phyloP scores from a whole-genome alignment of 1,140 invertebrate species.

The Leguminivora glycinivorella region DNA sequence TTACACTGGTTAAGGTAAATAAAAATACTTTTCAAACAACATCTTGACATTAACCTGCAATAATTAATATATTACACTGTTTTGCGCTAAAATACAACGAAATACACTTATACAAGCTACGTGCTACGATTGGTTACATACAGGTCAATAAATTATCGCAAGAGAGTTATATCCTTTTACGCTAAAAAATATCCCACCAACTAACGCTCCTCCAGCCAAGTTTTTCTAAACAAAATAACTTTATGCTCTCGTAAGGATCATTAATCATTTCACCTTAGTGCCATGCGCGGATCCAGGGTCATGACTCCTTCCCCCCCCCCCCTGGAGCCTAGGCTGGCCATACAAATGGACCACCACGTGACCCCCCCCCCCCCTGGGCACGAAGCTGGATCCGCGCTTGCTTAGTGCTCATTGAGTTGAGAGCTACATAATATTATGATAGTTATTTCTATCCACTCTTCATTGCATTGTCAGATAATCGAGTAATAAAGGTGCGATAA shows the following conservation, averaged over 20 bases:
- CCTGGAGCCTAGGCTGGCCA: too few species aligned
- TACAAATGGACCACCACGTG: too few species aligned
- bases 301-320: too few species aligned
- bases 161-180: constrained; percentile 41
- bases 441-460: too few species aligned
- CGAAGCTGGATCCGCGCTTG: too few species aligned
- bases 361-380: too few species aligned
- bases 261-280: too few species aligned
- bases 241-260: too few species aligned
- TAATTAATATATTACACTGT: constrained; percentile 62
- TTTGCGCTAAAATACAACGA: constrained; percentile 72
- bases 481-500: too few species aligned
- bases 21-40: constrained; percentile 54
- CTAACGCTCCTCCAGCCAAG: not conserved
- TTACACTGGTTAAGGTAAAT: constrained; percentile 56
- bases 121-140: constrained; percentile 60
- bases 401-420: not conserved
- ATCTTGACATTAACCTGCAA: constrained; percentile 47
- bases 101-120: constrained; percentile 72
- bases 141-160: constrained; percentile 60
- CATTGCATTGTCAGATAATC: too few species aligned
- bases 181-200: not conserved
- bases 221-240: not conserved
- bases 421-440: too few species aligned
- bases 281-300: too few species aligned